These are phyloP conservation scores for Epizoanthus stellaris DNA, from an alignment of 92 coral and sea anemone genomes.

Conservation along the genomic window DNA sequence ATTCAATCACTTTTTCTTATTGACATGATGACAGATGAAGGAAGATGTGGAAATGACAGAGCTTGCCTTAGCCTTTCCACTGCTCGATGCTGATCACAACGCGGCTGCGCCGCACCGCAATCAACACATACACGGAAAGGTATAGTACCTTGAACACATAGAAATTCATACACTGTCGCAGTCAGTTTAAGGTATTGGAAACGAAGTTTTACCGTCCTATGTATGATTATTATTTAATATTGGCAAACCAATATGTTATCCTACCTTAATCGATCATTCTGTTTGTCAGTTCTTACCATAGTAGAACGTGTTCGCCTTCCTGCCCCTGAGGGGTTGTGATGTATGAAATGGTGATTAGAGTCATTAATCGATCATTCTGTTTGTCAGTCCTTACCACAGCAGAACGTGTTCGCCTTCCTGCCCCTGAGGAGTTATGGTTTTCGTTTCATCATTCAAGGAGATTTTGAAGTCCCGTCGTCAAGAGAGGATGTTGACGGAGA, in stretches of 20 bases:
- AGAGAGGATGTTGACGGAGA: slow-evolving; percentile 93
- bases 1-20: no score
- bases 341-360: background rate
- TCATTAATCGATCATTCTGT: background rate
- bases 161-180: no score
- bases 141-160: background rate
- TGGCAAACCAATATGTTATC: no score
- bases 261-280: background rate
- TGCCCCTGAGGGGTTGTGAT: slow-evolving; percentile 90
- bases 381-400: slow-evolving; percentile 70
- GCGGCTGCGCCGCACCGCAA: background rate
- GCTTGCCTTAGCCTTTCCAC: slow-evolving; percentile 90
- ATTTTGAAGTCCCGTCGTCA: slow-evolving; percentile 96
- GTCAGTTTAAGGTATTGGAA: no score
- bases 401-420: slow-evolving; percentile 89
- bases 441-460: slow-evolving; percentile 93
- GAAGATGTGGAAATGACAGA: slow-evolving; percentile 84
- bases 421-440: slow-evolving; percentile 92
- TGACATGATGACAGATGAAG: slow-evolving; percentile 60
- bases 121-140: slow-evolving; percentile 42
- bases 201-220: no score
- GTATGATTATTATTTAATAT: no score
- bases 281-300: slow-evolving; percentile 66
- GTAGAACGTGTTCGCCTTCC: slow-evolving; percentile 90
- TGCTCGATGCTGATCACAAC: slow-evolving; percentile 44